Percentiles rank a stretch among this genome's conserved stretches.
Conservation (phyloP, 1,140 invertebrate species). For the Aphidius gifuensis region DNA sequence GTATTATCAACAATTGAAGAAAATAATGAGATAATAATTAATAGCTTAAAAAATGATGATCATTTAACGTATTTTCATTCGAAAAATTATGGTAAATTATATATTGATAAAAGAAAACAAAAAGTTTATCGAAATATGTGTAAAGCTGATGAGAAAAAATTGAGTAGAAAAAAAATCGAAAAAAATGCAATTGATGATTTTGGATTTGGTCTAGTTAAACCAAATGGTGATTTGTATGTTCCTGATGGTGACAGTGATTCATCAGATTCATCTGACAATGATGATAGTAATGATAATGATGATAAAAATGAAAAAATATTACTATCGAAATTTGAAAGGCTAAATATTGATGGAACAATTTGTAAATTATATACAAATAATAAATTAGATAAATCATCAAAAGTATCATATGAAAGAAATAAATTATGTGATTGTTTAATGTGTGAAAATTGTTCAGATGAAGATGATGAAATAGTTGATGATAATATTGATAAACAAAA, state of each 20-base stretch:
- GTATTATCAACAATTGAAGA: slow-evolving; percentile 22
- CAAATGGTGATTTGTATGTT: slow-evolving; percentile 41
- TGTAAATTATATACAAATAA: slow-evolving; percentile 3
- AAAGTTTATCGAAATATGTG: slow-evolving; percentile 27
- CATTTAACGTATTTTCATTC: slow-evolving; percentile 38
- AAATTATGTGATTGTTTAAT: slow-evolving; percentile 5
- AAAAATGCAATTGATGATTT: slow-evolving; percentile 30
- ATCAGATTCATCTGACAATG: not conserved
- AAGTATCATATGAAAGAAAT: not conserved
- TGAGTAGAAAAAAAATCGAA: not conserved
- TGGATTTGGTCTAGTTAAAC: slow-evolving; percentile 34
- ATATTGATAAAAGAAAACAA: slow-evolving; percentile 34
- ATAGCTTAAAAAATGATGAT: slow-evolving; percentile 28
- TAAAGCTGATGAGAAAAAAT: slow-evolving; percentile 3
- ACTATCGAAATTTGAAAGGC: slow-evolving; percentile 16
- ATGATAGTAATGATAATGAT: not conserved
- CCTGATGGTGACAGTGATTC: slow-evolving; percentile 2
- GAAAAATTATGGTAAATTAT: slow-evolving; percentile 30
- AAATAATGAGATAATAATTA: not conserved
- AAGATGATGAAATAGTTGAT: too few relatives aligned
- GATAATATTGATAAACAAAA: too few relatives aligned
- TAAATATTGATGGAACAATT: not conserved
- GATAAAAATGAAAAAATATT: slow-evolving; percentile 6
- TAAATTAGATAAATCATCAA: slow-evolving; percentile 10
- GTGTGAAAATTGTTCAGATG: too few relatives aligned